Conservation (phyloP, 1,140 invertebrate genomes). For the Nymphalis io region DNA sequence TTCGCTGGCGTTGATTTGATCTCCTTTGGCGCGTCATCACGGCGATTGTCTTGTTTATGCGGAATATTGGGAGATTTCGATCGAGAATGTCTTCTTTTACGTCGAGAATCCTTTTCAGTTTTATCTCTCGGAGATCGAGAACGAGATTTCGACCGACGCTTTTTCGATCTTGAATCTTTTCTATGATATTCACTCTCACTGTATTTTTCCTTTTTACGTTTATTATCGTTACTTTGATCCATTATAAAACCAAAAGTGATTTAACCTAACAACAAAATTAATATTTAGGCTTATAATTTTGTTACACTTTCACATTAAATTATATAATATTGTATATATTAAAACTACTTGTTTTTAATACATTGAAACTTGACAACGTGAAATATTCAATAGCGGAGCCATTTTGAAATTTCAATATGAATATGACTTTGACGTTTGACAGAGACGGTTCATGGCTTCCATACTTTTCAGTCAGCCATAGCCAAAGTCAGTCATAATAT, state of each 20-base stretch:
- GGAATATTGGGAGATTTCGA: conserved; percentile 51
- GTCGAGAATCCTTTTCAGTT: conserved; percentile 50
- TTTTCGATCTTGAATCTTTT: conserved; percentile 58
- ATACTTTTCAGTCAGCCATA: no score
- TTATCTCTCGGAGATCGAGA: conserved; percentile 49
- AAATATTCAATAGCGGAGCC: neutral
- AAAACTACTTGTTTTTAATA: neutral
- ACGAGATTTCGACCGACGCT: conserved; percentile 55
- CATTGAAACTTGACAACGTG: conserved; percentile 5
- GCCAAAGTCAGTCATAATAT: no score
- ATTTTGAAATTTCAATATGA: conserved; percentile 3
- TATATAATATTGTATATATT: no score
- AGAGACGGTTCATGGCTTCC: neutral
- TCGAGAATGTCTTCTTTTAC: conserved; percentile 62
- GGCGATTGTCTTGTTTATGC: conserved; percentile 50
- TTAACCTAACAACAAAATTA: neutral
- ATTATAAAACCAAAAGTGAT: conserved; percentile 35
- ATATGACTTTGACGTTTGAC: conserved; percentile 7
- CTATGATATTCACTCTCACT: conserved; percentile 53
- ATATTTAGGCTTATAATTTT: neutral
- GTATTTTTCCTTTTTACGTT: conserved; percentile 61
- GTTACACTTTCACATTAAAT: neutral
- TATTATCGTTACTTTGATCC: conserved; percentile 52
- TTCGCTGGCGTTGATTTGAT: conserved; percentile 49
- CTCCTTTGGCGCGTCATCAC: conserved; percentile 46